Evolutionary conservation across 1,140 invertebrate genomes (phyloP).

Genomic region (Pseudomyrmex gracilis): DNA sequence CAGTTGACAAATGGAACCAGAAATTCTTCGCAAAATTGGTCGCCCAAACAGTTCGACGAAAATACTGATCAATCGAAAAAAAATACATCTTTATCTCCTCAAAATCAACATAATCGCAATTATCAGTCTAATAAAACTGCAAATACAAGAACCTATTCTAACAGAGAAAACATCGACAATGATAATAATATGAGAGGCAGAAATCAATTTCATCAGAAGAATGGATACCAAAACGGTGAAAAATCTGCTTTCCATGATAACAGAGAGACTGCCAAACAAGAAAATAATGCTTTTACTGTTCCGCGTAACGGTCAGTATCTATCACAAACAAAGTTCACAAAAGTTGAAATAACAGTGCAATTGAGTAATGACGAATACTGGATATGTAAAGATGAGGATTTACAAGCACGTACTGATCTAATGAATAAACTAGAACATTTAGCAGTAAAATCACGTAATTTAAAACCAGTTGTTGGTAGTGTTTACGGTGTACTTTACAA

Average conservation of each 20-base stretch:
- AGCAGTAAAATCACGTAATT: background rate
- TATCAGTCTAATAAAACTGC: background rate
- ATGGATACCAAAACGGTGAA: background rate
- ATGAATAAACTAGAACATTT: slow-evolving; percentile 55
- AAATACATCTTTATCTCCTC: background rate
- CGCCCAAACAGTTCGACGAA: background rate
- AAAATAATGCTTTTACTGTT: background rate
- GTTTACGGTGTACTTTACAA: slow-evolving; percentile 70
- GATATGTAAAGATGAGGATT: slow-evolving; percentile 67
- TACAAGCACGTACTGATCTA: slow-evolving; percentile 30
- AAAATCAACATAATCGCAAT: background rate
- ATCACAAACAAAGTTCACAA: slow-evolving; percentile 63
- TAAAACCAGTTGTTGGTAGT: slow-evolving; percentile 63
- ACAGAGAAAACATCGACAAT: background rate
- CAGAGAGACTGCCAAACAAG: background rate
- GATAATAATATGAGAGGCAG: background rate
- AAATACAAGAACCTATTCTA: background rate
- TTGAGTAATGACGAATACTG: slow-evolving; percentile 66
- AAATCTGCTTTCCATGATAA: background rate
- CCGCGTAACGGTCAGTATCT: slow-evolving; percentile 57
- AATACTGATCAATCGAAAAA: background rate
- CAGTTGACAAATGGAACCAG: background rate
- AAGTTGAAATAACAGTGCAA: slow-evolving; percentile 54
- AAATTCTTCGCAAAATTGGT: background rate
- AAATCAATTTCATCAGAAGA: background rate